Percentiles rank a stretch among this genome's conserved stretches.
Conservation (phyloP, 2,797 vertebrate species). For the Pteropus rufus region DNA sequence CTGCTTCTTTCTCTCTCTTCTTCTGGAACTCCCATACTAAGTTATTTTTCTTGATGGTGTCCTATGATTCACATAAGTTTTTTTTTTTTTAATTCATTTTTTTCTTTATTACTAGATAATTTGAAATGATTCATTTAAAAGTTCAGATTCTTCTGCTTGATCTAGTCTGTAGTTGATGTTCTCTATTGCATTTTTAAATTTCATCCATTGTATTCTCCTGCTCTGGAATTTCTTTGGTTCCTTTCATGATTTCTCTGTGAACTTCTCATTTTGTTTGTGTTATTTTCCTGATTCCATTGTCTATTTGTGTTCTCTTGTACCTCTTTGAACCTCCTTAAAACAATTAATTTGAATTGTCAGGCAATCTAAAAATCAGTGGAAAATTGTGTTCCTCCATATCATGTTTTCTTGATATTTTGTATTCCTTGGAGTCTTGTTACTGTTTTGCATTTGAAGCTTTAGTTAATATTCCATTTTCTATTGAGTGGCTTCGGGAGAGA, state of each 20-base stretch:
- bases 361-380: neutral
- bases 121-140: neutral
- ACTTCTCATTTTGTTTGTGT: neutral
- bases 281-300: neutral
- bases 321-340: neutral
- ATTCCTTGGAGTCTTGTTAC: neutral
- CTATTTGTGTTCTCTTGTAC: neutral
- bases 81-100: neutral
- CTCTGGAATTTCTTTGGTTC: neutral
- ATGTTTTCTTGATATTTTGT: too few relatives aligned
- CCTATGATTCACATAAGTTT: neutral
- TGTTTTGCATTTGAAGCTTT: neutral
- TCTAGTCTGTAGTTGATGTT: neutral
- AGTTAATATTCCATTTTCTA: neutral
- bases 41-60: neutral
- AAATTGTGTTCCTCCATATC: neutral
- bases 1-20: neutral
- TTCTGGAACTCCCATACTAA: neutral
- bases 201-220: neutral
- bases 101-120: neutral
- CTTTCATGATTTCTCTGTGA: neutral
- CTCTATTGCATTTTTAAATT: neutral
- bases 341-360: neutral
- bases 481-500: neutral
- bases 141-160: neutral